phyloP scores from a whole-genome alignment of 1,140 invertebrate genomes.

The Reticulitermes speratus region DNA sequence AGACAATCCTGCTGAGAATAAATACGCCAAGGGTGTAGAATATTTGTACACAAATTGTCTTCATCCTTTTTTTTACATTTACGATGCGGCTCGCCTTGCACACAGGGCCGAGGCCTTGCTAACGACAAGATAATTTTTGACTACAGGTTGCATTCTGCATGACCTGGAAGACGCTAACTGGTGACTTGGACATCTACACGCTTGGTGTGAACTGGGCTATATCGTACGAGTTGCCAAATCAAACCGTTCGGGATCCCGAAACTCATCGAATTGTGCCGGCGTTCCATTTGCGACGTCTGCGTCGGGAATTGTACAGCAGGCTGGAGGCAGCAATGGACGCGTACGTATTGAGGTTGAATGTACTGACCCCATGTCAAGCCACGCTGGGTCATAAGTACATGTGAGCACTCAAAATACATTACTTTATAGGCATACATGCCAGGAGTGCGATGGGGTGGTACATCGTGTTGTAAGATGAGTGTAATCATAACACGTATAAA shows the following conservation, averaged over 20 bases:
- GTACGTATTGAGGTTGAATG: slow-evolving; percentile 42
- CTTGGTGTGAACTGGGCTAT: slow-evolving; percentile 73
- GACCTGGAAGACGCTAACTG: slow-evolving; percentile 39
- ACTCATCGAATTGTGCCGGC: neutral
- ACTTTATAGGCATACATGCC: too few species aligned
- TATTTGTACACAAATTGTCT: too few species aligned
- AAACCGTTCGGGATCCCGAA: neutral
- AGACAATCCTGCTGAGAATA: too few species aligned
- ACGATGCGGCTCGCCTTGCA: neutral
- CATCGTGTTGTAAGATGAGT: too few species aligned
- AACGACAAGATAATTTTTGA: neutral
- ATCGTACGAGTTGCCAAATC: slow-evolving; percentile 68
- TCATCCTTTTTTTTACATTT: too few species aligned
- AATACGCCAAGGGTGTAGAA: too few species aligned
- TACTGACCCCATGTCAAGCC: too few species aligned
- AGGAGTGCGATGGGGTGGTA: too few species aligned
- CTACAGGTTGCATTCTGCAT: slow-evolving; percentile 36
- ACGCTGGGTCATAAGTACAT: too few species aligned
- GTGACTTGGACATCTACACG: slow-evolving; percentile 58
- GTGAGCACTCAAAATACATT: too few species aligned
- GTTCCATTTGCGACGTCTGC: neutral
- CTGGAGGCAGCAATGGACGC: slow-evolving; percentile 48
- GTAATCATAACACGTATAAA: too few species aligned
- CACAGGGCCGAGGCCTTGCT: neutral
- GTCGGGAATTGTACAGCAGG: slow-evolving; percentile 50